Conservation (phyloP, 2,113 vertebrate species). For the Ciconia boyciana region DNA sequence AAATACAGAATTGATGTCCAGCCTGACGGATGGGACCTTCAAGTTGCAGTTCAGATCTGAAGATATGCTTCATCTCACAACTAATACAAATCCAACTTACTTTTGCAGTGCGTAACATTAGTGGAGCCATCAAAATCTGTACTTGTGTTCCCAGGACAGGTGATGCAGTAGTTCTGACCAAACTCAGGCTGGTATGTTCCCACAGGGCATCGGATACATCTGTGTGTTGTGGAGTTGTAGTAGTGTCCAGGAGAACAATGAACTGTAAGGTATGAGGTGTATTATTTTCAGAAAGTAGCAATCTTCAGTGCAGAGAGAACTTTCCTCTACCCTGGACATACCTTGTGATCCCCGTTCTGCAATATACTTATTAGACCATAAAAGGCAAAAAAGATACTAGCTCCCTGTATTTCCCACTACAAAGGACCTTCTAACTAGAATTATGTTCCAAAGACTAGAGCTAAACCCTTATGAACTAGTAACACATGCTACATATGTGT, state of each 20-base stretch:
- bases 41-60: neutral
- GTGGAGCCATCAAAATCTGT: slow-evolving; percentile 85
- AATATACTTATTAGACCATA: neutral
- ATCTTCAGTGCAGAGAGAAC: neutral
- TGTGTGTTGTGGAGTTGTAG: slow-evolving; percentile 79
- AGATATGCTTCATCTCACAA: neutral
- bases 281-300: neutral
- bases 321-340: neutral
- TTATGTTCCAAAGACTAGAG: neutral
- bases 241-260: slow-evolving; percentile 84
- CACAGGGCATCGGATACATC: slow-evolving; percentile 77
- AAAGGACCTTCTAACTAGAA: neutral
- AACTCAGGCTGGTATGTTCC: slow-evolving; percentile 83
- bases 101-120: slow-evolving; percentile 82
- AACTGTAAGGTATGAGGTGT: slow-evolving; percentile 54
- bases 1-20: neutral
- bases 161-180: slow-evolving; percentile 80
- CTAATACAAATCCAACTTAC: slow-evolving; percentile 44
- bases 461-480: neutral
- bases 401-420: neutral
- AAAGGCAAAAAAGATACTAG: neutral
- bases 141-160: slow-evolving; percentile 82
- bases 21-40: neutral
- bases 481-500: rapidly evolving
- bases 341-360: neutral